phyloP scores from a whole-genome alignment of 2,888 invertebrate genomes.

The Gymnocheta viridis region DNA sequence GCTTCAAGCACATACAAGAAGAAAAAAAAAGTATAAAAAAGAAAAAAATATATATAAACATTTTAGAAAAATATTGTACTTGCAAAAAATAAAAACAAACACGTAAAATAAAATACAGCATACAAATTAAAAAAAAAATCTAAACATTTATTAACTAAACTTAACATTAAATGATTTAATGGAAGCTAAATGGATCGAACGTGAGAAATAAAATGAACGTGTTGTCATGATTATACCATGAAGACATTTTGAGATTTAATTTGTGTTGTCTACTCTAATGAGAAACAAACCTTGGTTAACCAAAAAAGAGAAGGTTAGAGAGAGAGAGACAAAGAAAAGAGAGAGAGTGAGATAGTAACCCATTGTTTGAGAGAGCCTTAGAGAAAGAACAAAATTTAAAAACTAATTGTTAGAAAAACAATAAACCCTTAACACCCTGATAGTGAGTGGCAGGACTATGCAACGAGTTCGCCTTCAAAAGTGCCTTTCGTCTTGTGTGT shows the following conservation, averaged over 20 bases:
- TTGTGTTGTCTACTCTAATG: background rate
- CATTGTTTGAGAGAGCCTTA: background rate
- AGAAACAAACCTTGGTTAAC: background rate
- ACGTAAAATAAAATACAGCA: conserved; percentile 44
- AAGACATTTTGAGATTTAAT: conserved; percentile 55
- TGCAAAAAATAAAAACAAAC: conserved; percentile 29
- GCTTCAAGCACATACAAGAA: conserved; percentile 63
- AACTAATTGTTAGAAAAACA: conserved; percentile 4
- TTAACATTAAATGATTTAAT: conserved; percentile 63
- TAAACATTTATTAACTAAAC: conserved; percentile 67
- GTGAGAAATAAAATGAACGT: conserved; percentile 53
- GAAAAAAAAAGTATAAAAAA: background rate
- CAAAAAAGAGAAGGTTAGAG: background rate
- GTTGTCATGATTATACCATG: conserved; percentile 8
- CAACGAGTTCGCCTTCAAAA: too few species aligned
- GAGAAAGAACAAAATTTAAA: conserved; percentile 14
- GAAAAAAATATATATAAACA: conserved; percentile 10
- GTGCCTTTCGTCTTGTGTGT: background rate
- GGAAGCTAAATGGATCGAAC: conserved; percentile 66
- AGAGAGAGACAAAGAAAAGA: conserved; percentile 23
- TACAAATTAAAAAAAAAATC: conserved; percentile 54
- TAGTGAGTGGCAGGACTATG: background rate
- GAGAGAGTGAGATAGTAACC: background rate
- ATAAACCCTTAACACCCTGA: conserved; percentile 72
- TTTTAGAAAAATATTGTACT: conserved; percentile 43